Percentiles rank a stretch among this genome's conserved stretches.
Evolutionary conservation across 2,113 vertebrate genomes (phyloP).

Genomic region (Salvelinus alpinus): DNA sequence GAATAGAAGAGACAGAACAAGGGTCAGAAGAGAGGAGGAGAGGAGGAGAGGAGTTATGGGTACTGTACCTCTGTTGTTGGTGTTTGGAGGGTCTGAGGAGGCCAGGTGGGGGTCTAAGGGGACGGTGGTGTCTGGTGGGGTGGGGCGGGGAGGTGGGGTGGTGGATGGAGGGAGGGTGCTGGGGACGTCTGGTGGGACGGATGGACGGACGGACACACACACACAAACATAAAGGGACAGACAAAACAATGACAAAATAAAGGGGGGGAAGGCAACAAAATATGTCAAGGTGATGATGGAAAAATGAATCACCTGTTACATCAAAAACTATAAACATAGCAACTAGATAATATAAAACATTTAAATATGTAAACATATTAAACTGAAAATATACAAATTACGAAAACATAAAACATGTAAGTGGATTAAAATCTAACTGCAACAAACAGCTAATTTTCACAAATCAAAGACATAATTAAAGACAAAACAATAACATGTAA

Average conservation of each 20-base stretch:
- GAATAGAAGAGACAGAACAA: not conserved
- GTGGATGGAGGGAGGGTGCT: constrained; percentile 93
- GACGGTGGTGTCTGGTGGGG: constrained; percentile 89
- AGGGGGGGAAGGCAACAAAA: constrained; percentile 22
- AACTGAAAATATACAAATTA: not conserved
- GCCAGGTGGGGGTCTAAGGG: constrained; percentile 82
- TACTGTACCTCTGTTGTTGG: constrained; percentile 94
- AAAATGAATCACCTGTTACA: constrained; percentile 23
- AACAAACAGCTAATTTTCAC: too few relatives aligned
- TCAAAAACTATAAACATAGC: not conserved
- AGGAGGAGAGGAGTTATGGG: not conserved
- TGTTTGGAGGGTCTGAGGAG: constrained; percentile 84
- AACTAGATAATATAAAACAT: not conserved
- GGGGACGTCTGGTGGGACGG: constrained; percentile 87
- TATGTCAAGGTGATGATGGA: constrained; percentile 19
- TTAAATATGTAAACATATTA: not conserved
- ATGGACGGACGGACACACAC: constrained; percentile 11
- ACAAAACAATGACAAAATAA: constrained; percentile 27
- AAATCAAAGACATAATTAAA: too few relatives aligned
- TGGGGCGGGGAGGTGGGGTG: constrained; percentile 91
- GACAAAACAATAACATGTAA: too few relatives aligned
- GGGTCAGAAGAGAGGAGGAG: not conserved
- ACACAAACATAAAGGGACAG: constrained; percentile 46
- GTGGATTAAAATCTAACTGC: too few relatives aligned
- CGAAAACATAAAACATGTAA: not conserved